Evolutionary conservation across 2,113 vertebrate species (phyloP).

Genomic region (Rhinopomastus cyanomelas): DNA sequence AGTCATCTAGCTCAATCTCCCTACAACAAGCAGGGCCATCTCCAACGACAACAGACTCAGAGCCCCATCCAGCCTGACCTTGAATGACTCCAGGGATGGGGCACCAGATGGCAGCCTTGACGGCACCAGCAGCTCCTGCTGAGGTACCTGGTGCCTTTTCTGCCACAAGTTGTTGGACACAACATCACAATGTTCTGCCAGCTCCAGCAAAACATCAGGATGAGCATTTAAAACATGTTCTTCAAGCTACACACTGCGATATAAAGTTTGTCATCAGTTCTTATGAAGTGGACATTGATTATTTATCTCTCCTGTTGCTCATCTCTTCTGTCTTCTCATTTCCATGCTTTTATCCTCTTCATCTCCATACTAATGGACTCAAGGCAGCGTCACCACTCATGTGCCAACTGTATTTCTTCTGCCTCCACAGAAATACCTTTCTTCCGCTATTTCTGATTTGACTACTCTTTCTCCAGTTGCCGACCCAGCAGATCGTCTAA

Average conservation of each 20-base stretch:
- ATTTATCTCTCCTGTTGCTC: not conserved
- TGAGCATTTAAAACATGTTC: not conserved
- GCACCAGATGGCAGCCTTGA: rapidly evolving
- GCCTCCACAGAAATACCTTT: not conserved
- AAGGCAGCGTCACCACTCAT: not conserved
- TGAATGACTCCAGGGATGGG: too few species aligned
- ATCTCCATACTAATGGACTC: not conserved
- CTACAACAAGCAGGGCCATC: too few species aligned
- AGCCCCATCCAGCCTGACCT: too few species aligned
- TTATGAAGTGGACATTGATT: not conserved
- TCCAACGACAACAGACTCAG: too few species aligned
- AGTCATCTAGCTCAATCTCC: too few species aligned
- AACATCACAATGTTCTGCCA: not conserved
- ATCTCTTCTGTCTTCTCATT: not conserved
- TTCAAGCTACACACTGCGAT: not conserved
- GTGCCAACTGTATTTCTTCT: not conserved
- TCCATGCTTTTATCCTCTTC: not conserved
- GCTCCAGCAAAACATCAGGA: not conserved
- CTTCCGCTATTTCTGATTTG: not conserved
- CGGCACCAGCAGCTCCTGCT: rapidly evolving
- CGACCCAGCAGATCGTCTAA: not conserved
- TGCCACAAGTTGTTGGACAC: too few species aligned
- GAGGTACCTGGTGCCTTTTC: not conserved
- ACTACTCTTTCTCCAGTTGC: not conserved
- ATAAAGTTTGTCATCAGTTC: not conserved